These are phyloP conservation scores for Eucera pruinosa DNA, from an alignment of 2,888 invertebrate species.

Conservation along the genomic window DNA sequence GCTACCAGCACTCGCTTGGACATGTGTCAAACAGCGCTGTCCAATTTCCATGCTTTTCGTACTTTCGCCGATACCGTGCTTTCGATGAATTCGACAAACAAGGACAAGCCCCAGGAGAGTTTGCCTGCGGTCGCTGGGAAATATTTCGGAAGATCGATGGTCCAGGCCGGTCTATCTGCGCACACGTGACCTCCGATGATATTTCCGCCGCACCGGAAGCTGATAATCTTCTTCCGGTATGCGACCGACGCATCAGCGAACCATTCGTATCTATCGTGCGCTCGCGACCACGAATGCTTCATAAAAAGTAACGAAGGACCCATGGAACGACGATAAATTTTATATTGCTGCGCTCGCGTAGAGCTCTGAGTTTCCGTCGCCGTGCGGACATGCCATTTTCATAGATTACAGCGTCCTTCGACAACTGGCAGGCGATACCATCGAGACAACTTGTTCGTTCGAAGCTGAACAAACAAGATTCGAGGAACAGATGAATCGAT, in stretches of 20 bases:
- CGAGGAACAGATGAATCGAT: slow-evolving; percentile 29
- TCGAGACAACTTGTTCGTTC: neutral
- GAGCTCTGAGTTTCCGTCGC: neutral
- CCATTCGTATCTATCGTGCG: too few species aligned
- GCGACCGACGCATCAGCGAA: slow-evolving; percentile 1
- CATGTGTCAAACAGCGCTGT: slow-evolving; percentile 70
- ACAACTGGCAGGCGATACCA: slow-evolving; percentile 10
- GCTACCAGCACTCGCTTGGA: slow-evolving; percentile 37
- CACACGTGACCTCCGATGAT: slow-evolving; percentile 51
- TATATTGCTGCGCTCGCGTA: neutral
- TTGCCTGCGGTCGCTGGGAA: slow-evolving; percentile 35
- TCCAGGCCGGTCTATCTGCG: neutral
- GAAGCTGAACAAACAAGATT: slow-evolving; percentile 59
- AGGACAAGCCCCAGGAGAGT: slow-evolving; percentile 57
- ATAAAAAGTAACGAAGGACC: neutral
- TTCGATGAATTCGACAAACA: slow-evolving; percentile 58
- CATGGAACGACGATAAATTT: slow-evolving; percentile 4
- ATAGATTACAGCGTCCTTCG: slow-evolving; percentile 34
- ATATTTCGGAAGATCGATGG: slow-evolving; percentile 64
- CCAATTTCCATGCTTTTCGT: slow-evolving; percentile 43
- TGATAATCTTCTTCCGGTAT: slow-evolving; percentile 61
- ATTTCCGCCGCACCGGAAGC: slow-evolving; percentile 43
- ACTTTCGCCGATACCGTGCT: slow-evolving; percentile 26
- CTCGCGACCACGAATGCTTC: too few species aligned
- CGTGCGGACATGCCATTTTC: neutral